Evolutionary conservation across 1,140 invertebrate species (phyloP), one percentile per base, ranked within the genome.

Genomic region (Plectrocnemia conspersa): DNA sequence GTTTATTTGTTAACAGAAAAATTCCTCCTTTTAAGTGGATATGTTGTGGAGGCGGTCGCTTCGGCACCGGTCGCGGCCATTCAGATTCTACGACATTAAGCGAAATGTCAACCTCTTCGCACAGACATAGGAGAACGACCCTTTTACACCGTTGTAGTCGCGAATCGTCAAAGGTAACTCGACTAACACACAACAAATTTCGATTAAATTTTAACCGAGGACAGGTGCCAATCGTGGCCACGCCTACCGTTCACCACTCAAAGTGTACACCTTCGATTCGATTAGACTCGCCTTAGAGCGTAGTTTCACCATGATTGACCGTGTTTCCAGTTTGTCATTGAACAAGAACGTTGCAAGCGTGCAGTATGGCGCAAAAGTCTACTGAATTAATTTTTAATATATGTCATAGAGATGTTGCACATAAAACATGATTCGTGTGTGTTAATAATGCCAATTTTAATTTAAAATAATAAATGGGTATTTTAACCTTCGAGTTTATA

Each of bases 11-110:
- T 38, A 33, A 46, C 62, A 75, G 73, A 61, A 75, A 73, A 63
- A 71, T 75, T 22, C 72, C 73, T 0, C 73, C 72, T 4, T 75
- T 73, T 60, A 74, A 74, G 52, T 75, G 73, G 73, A 47, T 75
- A 15, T 72, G 72, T 68, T 74, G 73, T 46, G 35, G 44, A 5
- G 48, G 46, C 29, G 16, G 35, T 11, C 53, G 58, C 0, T 67
- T 63, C 4, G 68, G 66, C 47, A 68, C 72, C 50, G 69, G 70
- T 1, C 60, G 70, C 0, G 67, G 71, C 0, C 70, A 73, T 59
- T 72, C 70, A 0, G 73, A 74, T 54, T 74, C 71, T 46, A 71
- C 73, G 2, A 73, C 72, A 0, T 63, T 74, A 59, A 73, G 71
- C 7, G 73, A 75, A 33, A 66, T 73, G 19, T 65, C 74, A 47